A percentile compares a stretch with the other conserved stretches of the same genome.
These are phyloP conservation scores for Campopleginae sp. DNA, from an alignment of 2,888 invertebrate species.

Conservation along the genomic window DNA sequence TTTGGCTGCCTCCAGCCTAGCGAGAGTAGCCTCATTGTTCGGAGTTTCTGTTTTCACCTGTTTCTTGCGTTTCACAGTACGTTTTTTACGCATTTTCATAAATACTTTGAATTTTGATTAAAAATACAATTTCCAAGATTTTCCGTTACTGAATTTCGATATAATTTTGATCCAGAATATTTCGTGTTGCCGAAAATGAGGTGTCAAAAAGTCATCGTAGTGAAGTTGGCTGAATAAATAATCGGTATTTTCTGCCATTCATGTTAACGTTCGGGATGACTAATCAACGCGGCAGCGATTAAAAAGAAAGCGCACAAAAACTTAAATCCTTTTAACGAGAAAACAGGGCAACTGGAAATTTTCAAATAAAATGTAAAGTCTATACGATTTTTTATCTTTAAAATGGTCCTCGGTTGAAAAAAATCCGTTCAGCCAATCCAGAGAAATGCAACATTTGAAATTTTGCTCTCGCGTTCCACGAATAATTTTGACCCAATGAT, in stretches of 20 bases:
- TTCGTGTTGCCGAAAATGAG: constrained; percentile 14
- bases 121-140: neutral
- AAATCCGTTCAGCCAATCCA: too few species aligned
- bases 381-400: too few species aligned
- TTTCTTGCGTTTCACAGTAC: constrained; percentile 57
- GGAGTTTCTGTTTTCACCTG: constrained; percentile 14
- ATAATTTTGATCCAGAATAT: constrained; percentile 20
- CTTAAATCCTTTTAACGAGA: too few species aligned
- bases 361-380: too few species aligned
- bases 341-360: too few species aligned
- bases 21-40: constrained; percentile 54
- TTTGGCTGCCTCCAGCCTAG: constrained; percentile 63
- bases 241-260: neutral
- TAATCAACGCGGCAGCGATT: too few species aligned
- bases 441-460: too few species aligned
- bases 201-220: constrained; percentile 3
- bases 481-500: neutral
- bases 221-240: constrained; percentile 34
- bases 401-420: too few species aligned
- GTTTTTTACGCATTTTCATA: constrained; percentile 62
- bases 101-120: constrained; percentile 47
- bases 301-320: too few species aligned
- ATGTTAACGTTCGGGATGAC: too few species aligned
- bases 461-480: too few species aligned
- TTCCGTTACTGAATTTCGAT: neutral